Evolutionary conservation across 2,888 invertebrate species (phyloP).

Genomic region (Rambutsinella grinnellia): DNA sequence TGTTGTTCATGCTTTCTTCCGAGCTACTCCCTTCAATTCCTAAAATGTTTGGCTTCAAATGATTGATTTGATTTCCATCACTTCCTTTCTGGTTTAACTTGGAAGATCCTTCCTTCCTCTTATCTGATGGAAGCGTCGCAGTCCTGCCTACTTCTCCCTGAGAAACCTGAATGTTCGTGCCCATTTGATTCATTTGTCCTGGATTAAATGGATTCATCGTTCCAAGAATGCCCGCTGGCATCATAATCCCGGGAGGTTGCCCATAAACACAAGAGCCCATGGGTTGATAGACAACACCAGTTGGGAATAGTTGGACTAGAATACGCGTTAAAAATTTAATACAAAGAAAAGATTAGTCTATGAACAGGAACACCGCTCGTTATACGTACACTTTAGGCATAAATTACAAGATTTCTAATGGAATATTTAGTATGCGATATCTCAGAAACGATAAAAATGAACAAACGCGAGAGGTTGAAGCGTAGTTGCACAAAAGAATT

Average conservation of each 20-base stretch:
- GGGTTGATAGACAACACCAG: conserved; percentile 49
- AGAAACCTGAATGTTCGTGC: conserved; percentile 6
- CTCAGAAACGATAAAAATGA: not conserved
- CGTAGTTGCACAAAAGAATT: not conserved
- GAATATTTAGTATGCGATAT: too few relatives aligned
- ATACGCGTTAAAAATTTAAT: not conserved
- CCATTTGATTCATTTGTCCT: not conserved
- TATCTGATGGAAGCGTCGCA: conserved; percentile 29
- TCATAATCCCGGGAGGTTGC: conserved; percentile 31
- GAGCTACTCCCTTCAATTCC: conserved; percentile 30
- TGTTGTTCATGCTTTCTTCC: conserved; percentile 67
- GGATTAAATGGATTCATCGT: conserved; percentile 29
- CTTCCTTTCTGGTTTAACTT: too few relatives aligned
- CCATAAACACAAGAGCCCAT: conserved; percentile 33
- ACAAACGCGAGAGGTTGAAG: not conserved
- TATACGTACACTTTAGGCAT: not conserved
- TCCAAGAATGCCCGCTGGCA: conserved; percentile 38
- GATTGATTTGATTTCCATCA: not conserved
- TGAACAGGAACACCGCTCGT: not conserved
- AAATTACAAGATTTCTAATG: not conserved
- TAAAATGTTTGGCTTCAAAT: not conserved
- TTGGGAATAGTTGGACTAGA: conserved; percentile 41
- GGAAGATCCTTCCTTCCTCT: conserved; percentile 2
- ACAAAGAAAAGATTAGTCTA: not conserved
- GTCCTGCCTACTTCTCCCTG: conserved; percentile 30